Percentiles rank a stretch among this genome's conserved stretches.
Conservation (phyloP, 2,888 invertebrate genomes). For the Diloba caeruleocephala region DNA sequence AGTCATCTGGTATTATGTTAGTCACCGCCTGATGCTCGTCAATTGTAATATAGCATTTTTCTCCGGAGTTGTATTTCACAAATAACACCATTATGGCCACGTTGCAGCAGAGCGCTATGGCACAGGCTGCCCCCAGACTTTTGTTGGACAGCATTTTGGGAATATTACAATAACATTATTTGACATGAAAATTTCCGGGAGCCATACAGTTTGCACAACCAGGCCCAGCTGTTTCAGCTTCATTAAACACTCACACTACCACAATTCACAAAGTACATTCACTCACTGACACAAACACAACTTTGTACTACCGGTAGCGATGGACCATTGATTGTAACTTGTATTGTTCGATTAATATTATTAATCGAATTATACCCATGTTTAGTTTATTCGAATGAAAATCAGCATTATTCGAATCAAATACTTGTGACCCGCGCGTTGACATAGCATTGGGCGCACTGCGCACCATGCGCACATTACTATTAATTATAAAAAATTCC, state of each 20-base stretch:
- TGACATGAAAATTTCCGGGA: constrained; percentile 10
- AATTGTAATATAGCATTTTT: constrained; percentile 75
- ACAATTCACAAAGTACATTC: constrained; percentile 1
- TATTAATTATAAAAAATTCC: too few species aligned
- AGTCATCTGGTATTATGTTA: constrained; percentile 80
- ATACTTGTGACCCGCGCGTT: too few species aligned
- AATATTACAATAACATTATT: constrained; percentile 28
- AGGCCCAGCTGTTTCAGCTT: constrained; percentile 24
- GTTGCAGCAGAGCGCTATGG: constrained; percentile 76
- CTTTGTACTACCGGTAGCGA: not conserved
- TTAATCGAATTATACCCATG: too few species aligned
- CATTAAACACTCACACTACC: constrained; percentile 7
- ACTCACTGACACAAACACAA: constrained; percentile 4
- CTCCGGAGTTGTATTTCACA: constrained; percentile 74
- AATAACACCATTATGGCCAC: constrained; percentile 72
- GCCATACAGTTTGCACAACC: constrained; percentile 19
- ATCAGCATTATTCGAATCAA: too few species aligned
- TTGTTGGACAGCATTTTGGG: constrained; percentile 79
- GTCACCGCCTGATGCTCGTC: constrained; percentile 69
- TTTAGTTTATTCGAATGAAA: too few species aligned
- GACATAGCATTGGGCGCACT: too few species aligned
- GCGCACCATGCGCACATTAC: too few species aligned
- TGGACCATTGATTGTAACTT: too few species aligned
- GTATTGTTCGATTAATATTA: too few species aligned
- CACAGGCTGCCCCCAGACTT: constrained; percentile 75